Conservation (phyloP, 1,140 invertebrate species). For the Oedothorax gibbosus region DNA sequence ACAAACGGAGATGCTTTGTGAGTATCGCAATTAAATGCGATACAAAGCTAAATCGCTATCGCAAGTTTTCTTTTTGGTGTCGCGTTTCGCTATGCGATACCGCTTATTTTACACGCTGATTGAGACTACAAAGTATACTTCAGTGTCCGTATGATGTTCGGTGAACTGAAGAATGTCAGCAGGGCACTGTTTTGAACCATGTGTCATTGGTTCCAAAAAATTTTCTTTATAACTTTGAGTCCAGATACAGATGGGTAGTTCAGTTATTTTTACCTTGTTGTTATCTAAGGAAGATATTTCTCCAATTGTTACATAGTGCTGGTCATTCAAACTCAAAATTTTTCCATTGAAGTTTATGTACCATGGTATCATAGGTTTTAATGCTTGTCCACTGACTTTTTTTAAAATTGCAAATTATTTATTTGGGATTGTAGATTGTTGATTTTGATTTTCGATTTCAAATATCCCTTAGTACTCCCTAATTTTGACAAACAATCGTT, state of each 20-base stretch:
- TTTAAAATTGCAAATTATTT: conserved; percentile 88
- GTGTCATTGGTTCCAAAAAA: conserved; percentile 88
- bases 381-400: conserved; percentile 84
- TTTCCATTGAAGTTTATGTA: conserved; percentile 93
- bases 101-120: no score
- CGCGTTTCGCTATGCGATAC: no score
- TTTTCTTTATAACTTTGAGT: conserved; percentile 97
- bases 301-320: conserved; percentile 84
- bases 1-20: no score
- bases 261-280: conserved; percentile 94
- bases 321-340: conserved; percentile 80
- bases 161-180: conserved; percentile 84
- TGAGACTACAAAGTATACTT: conserved; percentile 94
- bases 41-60: no score
- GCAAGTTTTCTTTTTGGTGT: no score
- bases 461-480: no score
- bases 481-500: no score
- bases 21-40: no score
- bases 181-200: conserved; percentile 78
- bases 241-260: conserved; percentile 94
- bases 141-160: conserved; percentile 96
- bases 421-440: conserved; percentile 94
- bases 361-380: conserved; percentile 84
- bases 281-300: conserved; percentile 85
- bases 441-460: no score